These are phyloP conservation scores for Neotoxoptera formosana DNA, from an alignment of 1,140 invertebrate species.

Conservation along the genomic window DNA sequence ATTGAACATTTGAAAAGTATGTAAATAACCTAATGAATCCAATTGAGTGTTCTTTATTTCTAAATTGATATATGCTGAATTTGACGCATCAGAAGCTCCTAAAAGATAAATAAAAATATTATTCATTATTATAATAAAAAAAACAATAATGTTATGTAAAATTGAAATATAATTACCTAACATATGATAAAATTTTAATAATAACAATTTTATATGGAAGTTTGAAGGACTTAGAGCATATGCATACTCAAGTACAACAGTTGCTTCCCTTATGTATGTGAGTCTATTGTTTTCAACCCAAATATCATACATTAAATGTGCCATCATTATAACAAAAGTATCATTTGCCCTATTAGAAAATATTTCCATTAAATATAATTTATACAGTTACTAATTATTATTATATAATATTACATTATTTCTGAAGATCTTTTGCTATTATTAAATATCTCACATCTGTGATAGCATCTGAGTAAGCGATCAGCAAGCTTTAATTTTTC, in stretches of 20 bases:
- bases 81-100: slow-evolving; percentile 69
- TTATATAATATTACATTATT: slow-evolving; percentile 43
- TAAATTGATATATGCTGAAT: slow-evolving; percentile 76
- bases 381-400: not conserved
- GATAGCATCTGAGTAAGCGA: slow-evolving; percentile 43
- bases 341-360: slow-evolving; percentile 65
- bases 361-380: not conserved
- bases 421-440: slow-evolving; percentile 50
- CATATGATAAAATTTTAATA: slow-evolving; percentile 76
- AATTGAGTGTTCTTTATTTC: slow-evolving; percentile 95
- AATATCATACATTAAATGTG: slow-evolving; percentile 78
- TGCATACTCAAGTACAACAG: slow-evolving; percentile 75
- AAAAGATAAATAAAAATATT: slow-evolving; percentile 17
- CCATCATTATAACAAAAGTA: slow-evolving; percentile 78
- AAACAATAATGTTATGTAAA: not conserved
- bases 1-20: slow-evolving; percentile 73
- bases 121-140: not conserved
- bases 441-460: slow-evolving; percentile 52
- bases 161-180: slow-evolving; percentile 67
- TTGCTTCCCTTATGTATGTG: slow-evolving; percentile 70
- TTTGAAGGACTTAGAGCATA: slow-evolving; percentile 77
- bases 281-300: slow-evolving; percentile 69
- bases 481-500: slow-evolving; percentile 64
- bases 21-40: slow-evolving; percentile 87
- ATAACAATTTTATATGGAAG: slow-evolving; percentile 78